Base-by-base conservation (phyloP, 1,140 invertebrate genomes). In the Caerostris darwini region DNA sequence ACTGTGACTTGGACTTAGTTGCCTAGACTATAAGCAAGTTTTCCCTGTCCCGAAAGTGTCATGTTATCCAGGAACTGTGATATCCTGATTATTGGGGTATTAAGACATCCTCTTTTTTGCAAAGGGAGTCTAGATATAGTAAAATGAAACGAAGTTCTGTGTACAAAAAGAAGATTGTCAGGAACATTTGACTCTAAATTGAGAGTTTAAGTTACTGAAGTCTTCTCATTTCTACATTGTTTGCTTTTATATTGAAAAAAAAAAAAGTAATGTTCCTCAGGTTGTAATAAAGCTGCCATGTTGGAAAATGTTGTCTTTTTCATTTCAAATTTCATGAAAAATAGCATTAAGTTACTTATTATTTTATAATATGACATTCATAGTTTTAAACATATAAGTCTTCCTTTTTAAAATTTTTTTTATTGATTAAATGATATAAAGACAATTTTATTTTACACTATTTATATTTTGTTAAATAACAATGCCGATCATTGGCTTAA, bases 241-340 rank as follows among this genome's bases (percentile, higher is more conserved):
- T 94, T 94, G 93, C 93, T 94, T 94, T 94, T 94, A 94, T 94
- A 94, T 90, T 94, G 87, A 94, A 94, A 91, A 34, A 34, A 34
- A 34, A 34, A 90, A 93, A 94, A 94, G 87, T 94, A 94, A 94
- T 94, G 93, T 94, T 94, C 93, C 93, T 94, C 93, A 94, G 93
- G 93, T 94, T 94, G 93, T 94, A 94, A 94, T 94, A 94, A 94
- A 94, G 93, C 93, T 94, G 93, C 93, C 93, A 94, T 94, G 93
- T 94, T 94, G 93, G 93, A 94, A 93, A 93, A 81, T 82, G 50
- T 53, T 77, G 50, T 53, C 71, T 77, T 77, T 77, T 34, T 17
- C 8, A 53, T 77, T 77, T 12, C 61, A 64, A 14, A 64, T 64
- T 17, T 12, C 17, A 64, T 64, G 10, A 0, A 17, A 17, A 59